A percentile compares a stretch with the other conserved stretches of the same genome.
Evolutionary conservation across 2,113 vertebrate genomes (phyloP).

Genomic region (Myodes glareolus): DNA sequence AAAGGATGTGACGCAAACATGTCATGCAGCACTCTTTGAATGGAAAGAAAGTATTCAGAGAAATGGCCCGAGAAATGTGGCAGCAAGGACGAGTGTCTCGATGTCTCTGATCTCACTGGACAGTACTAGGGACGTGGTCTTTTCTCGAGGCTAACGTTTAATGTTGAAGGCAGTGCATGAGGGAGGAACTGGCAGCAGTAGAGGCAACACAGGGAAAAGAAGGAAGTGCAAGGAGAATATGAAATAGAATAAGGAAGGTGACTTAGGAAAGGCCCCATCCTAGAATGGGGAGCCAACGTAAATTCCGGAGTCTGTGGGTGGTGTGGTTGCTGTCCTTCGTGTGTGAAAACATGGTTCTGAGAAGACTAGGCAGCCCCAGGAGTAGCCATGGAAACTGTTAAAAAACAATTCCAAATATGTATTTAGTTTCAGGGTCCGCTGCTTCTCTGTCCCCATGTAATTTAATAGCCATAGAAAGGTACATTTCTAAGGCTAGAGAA

Average conservation of each 20-base stretch:
- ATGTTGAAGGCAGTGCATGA: background rate
- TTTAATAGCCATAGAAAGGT: background rate
- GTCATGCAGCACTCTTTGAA: background rate
- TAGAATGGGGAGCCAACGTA: background rate
- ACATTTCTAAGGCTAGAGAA: slow-evolving; percentile 20
- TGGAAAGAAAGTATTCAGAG: background rate
- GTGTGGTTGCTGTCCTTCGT: background rate
- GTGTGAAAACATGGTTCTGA: slow-evolving; percentile 50
- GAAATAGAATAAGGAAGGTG: slow-evolving; percentile 35
- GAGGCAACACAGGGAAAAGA: background rate
- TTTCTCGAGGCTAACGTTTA: background rate
- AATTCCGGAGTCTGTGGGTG: slow-evolving; percentile 49
- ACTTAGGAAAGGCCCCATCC: background rate
- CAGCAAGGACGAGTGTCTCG: background rate
- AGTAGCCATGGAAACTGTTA: slow-evolving; percentile 58
- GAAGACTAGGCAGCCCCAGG: background rate
- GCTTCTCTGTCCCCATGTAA: background rate
- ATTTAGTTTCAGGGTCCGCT: slow-evolving; percentile 51
- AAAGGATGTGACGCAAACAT: background rate
- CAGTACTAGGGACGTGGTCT: background rate
- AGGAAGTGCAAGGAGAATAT: background rate
- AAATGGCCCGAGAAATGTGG: background rate
- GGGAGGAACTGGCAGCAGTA: background rate
- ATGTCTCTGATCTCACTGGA: background rate
- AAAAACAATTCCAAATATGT: slow-evolving; percentile 66